Evolutionary conservation across 1,140 invertebrate genomes (phyloP).

Genomic region (Tetranychus cinnabarinus): DNA sequence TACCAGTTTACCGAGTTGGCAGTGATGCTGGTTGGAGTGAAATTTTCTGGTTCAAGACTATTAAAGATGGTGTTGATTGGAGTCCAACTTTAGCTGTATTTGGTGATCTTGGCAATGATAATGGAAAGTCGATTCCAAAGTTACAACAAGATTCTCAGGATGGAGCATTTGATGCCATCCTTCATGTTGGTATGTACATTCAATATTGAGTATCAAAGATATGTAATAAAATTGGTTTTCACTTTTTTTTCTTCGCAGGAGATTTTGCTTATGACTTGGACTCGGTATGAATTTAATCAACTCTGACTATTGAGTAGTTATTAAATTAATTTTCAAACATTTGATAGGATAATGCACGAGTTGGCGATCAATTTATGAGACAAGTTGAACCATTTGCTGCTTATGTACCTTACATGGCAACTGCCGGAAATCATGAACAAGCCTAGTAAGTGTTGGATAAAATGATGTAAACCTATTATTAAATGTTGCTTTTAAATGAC

Average conservation of each 20-base stretch:
- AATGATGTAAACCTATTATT: not conserved
- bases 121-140: slow-evolving; percentile 47
- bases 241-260: slow-evolving; percentile 4
- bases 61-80: slow-evolving; percentile 4
- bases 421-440: slow-evolving; percentile 69
- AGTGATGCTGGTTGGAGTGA: slow-evolving; percentile 8
- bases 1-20: slow-evolving; percentile 9
- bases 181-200: slow-evolving; percentile 46
- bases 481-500: not conserved
- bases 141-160: slow-evolving; percentile 54
- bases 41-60: slow-evolving; percentile 8
- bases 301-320: not conserved
- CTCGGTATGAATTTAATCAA: slow-evolving; percentile 24
- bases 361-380: slow-evolving; percentile 72
- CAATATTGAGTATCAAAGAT: not conserved
- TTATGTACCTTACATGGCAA: slow-evolving; percentile 70
- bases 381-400: slow-evolving; percentile 65
- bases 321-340: not conserved
- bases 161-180: slow-evolving; percentile 53
- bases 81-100: slow-evolving; percentile 39
- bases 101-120: slow-evolving; percentile 73
- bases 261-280: slow-evolving; percentile 92
- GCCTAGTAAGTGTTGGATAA: slow-evolving; percentile 35
- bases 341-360: slow-evolving; percentile 34
- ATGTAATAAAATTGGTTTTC: not conserved